Percentiles rank a stretch among this genome's conserved stretches.
phyloP scores from a whole-genome alignment of 2,888 invertebrate genomes.

The Hydrotaea diabolus region DNA sequence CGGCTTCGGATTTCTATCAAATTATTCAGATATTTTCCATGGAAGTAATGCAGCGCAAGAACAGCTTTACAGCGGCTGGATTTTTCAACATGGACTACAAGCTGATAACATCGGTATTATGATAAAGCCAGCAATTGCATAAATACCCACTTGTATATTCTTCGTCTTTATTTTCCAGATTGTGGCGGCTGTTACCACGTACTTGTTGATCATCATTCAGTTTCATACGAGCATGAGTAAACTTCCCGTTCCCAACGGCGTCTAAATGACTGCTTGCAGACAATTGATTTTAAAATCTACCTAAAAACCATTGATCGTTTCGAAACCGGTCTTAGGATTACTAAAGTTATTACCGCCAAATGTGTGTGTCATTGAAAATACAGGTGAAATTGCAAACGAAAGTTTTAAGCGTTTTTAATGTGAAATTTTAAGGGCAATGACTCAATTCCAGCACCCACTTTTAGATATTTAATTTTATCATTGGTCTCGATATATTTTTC shows the following conservation, averaged over 20 bases:
- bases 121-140: not conserved
- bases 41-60: slow-evolving; percentile 72
- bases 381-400: no score
- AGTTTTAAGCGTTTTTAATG: no score
- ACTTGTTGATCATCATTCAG: slow-evolving; percentile 74
- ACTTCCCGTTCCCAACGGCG: not conserved
- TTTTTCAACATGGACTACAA: slow-evolving; percentile 74
- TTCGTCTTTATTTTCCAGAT: slow-evolving; percentile 68
- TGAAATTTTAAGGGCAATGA: no score
- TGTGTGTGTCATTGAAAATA: no score
- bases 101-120: slow-evolving; percentile 73
- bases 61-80: slow-evolving; percentile 73
- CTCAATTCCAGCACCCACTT: no score
- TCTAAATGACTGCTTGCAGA: not conserved
- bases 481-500: no score
- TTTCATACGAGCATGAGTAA: slow-evolving; percentile 68
- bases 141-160: not conserved
- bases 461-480: no score
- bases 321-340: no score
- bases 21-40: slow-evolving; percentile 72
- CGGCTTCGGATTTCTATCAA: slow-evolving; percentile 61
- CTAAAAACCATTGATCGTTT: no score
- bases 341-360: no score
- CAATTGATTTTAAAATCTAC: no score
- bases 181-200: slow-evolving; percentile 73